Base-by-base conservation (phyloP, 2,888 invertebrate genomes). In the Euzetes globulus region DNA sequence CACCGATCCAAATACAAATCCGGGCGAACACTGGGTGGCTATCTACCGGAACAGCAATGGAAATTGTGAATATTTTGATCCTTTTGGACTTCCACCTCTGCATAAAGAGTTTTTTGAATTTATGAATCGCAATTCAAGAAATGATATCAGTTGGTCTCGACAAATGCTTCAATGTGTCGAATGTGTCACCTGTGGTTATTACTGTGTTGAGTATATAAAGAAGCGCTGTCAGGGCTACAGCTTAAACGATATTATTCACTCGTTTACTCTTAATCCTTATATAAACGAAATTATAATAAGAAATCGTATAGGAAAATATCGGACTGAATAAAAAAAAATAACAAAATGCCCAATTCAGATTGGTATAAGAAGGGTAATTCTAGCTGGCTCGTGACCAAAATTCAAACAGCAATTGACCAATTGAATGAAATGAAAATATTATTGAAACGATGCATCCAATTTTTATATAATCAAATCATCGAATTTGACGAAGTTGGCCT, bases 11-110 rank as follows among this genome's bases (percentile, higher is more conserved):
- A n/a, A 25, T 1, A 1, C 0, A 22, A 4, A 58, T 7, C 58
- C 71, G 17, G 74, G 74, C 0, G 17, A 19, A 41, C 74, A 74
- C n/a, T 74, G 74, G 74, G 22, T 74, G 9, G 71, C 71, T 5
- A 60, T 74, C 9, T 25, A n/a, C 6, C 6, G n/a, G 2, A 11
- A 27, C 3, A 22, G n/a, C 4, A 25, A 71, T 71, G 41, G 37
- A 3, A 41, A 3, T 27, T 41, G 71, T 2, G 74, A 74, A 45
- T 74, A 74, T n/a, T 74, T 74, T 58, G 74, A 74, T 45, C 58
- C 71, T 1, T 74, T n/a, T 33, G 74, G 74, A 25, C 22, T 74
- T 6, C 74, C 74, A 1, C 74, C 74, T 6, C 15, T 74, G 4
- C 13, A 33, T 19, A 7, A 33, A 17, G 45, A 45, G 17, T 50